Evolutionary conservation across 2,113 vertebrate species (phyloP), one percentile per base, ranked within the genome.

Genomic region (Melanostigma gelatinosum): DNA sequence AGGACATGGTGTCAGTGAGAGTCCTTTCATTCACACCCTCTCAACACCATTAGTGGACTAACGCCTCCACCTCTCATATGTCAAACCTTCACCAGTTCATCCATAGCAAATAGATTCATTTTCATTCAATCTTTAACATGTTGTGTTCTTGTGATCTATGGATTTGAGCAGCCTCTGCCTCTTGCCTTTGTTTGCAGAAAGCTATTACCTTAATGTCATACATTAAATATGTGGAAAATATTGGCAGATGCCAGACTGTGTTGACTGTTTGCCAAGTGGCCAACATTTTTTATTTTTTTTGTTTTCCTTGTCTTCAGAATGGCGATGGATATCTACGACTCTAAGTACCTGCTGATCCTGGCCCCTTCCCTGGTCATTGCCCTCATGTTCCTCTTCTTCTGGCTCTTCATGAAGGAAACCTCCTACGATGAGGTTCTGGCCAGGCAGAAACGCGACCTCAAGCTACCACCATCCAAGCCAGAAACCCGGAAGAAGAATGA

Each of bases 341-440:
- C 97, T 36, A 97, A 97, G 83, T 99, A 98, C 95, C 97, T 99
- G 54, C 96, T 98, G 87, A 93, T 99, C 93, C 95, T 99, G 91
- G 95, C 97, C 82, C 98, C 98, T 83, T 95, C 96, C 12, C 94
- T 99, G 87, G 97, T 99, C 79, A 97, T 99, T 34, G 95, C 96
- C 54, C 95, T 97, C 84, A 97, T 99, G 93, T 98, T 99, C 94
- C 96, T 99, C 81, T 99, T 99, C 94, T 99, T 99, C 94, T 99
- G 97, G 96, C 97, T 99, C 87, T 99, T 99, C 93, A 99, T 99
- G 97, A 99, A 98, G 91, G 98, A 99, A 93, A 99, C 98, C 11
- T 96, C 98, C 3, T 99, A 99, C 1, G 98, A 99, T 27, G 97
- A 99, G 91, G 96, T 98, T 84, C 95, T 99, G 34, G 98, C 97